Evolutionary conservation across 2,113 vertebrate genomes (phyloP), one percentile per base, ranked within the genome.

Genomic region (Notothenia coriiceps): DNA sequence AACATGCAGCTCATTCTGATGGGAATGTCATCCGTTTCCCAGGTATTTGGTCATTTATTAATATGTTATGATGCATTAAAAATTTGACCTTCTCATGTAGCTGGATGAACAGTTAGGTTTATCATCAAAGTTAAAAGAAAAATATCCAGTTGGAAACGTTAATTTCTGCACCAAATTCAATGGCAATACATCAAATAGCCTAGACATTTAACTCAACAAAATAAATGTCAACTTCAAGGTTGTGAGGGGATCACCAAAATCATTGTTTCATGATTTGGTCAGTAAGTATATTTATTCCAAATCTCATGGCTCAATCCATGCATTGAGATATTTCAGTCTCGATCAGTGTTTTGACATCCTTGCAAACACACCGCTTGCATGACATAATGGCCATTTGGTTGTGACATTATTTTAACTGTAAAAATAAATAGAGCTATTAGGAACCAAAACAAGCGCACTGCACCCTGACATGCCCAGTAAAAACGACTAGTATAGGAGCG

Each of bases 401-500:
- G 43, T 29, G 13, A 46, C 61, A 44, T 51, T 68, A 57, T 69
- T 49, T 82, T 35, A 63, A n/a, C 62, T 9, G 29, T n/a, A 56
- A 14, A 70, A 59, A 35, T 17, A 51, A 63, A 47, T n/a, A 15
- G 17, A 60, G 33, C 15, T 49, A 68, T 40, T 17, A 25, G 56
- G 22, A 56, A 65, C 44, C 47, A 49, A 57, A 68, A 68, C 33
- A 52, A 29, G 52, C 20, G 50, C 2, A 18, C 54, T 54, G 47
- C 71, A 59, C 59, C 43, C 51, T 71, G 17, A 79, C 33, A 63
- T 49, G 63, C 59, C 67, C n/a, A 61, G 75, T 75, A 75, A 68
- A 79, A 75, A 55, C 35, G 52, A 22, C 75, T 82, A 74, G 76
- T 65, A 80, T 77, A 81, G 85, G 29, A 65, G 71, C 65, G 82